Conservation (phyloP, 2,888 invertebrate species). For the Mycogona germanica region DNA sequence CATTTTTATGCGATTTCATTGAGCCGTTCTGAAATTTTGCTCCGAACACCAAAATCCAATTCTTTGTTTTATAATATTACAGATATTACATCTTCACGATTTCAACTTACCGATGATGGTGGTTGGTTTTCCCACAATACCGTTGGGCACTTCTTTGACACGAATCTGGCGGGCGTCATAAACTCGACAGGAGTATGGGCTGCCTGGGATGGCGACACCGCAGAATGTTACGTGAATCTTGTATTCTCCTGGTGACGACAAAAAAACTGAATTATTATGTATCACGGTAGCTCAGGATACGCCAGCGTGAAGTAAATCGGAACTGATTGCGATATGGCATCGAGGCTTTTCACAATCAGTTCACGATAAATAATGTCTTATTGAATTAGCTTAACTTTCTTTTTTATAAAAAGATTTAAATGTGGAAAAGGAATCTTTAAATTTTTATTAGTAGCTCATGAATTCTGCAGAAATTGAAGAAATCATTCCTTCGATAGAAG, state of each 20-base stretch:
- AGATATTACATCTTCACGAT: neutral
- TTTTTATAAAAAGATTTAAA: neutral
- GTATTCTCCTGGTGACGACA: slow-evolving; percentile 82
- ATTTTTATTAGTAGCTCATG: neutral
- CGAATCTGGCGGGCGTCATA: slow-evolving; percentile 89
- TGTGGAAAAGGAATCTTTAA: too few species aligned
- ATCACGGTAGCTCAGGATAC: too few species aligned
- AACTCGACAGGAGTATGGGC: slow-evolving; percentile 89
- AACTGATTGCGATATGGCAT: too few species aligned
- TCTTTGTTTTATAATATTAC: too few species aligned
- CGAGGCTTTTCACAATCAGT: too few species aligned
- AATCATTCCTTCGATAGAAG: neutral
- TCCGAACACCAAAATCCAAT: neutral
- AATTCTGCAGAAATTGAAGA: neutral
- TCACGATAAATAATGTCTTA: too few species aligned
- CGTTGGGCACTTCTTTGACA: slow-evolving; percentile 78
- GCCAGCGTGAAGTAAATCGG: too few species aligned
- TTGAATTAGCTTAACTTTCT: too few species aligned
- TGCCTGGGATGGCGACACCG: slow-evolving; percentile 62
- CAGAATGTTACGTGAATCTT: slow-evolving; percentile 74
- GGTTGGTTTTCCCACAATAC: slow-evolving; percentile 78
- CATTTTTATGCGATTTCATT: too few species aligned
- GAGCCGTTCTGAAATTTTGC: too few species aligned
- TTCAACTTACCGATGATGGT: slow-evolving; percentile 62
- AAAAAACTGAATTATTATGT: too few species aligned